Percentiles rank a stretch among this genome's conserved stretches.
Conservation (phyloP, 1,140 invertebrate species). For the Solen grandis region DNA sequence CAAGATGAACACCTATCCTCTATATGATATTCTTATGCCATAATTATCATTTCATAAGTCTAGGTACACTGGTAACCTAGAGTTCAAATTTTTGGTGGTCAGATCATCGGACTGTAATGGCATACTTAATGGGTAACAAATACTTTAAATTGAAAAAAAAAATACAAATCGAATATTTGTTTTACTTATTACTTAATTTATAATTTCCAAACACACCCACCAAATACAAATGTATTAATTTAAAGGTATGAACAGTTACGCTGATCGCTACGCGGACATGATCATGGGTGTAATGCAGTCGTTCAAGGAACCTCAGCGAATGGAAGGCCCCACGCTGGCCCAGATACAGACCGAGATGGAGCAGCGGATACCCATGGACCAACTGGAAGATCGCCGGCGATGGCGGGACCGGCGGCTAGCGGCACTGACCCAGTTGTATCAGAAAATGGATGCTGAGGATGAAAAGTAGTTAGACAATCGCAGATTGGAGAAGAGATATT, state of each 20-base stretch:
- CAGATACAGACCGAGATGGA: conserved; percentile 66
- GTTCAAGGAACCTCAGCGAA: conserved; percentile 57
- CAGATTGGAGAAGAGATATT: no score
- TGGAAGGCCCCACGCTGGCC: conserved; percentile 64
- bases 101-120: not conserved
- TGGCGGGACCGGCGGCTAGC: conserved; percentile 94
- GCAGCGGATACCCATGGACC: conserved; percentile 85
- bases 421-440: conserved; percentile 90
- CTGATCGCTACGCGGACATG: conserved; percentile 85
- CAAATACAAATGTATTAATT: no score
- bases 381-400: conserved; percentile 87
- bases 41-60: no score
- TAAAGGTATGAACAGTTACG: conserved; percentile 88
- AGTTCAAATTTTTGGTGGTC: not conserved
- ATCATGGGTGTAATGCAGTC: conserved; percentile 62
- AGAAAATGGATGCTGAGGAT: conserved; percentile 81
- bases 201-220: no score
- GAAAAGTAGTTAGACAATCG: no score
- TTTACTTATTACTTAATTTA: no score
- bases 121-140: not conserved
- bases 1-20: no score
- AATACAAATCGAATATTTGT: conserved; percentile 19
- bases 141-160: not conserved
- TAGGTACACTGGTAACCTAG: not conserved
- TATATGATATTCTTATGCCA: no score